phyloP scores from a whole-genome alignment of 2,113 vertebrate genomes.

The Rallus limicola region DNA sequence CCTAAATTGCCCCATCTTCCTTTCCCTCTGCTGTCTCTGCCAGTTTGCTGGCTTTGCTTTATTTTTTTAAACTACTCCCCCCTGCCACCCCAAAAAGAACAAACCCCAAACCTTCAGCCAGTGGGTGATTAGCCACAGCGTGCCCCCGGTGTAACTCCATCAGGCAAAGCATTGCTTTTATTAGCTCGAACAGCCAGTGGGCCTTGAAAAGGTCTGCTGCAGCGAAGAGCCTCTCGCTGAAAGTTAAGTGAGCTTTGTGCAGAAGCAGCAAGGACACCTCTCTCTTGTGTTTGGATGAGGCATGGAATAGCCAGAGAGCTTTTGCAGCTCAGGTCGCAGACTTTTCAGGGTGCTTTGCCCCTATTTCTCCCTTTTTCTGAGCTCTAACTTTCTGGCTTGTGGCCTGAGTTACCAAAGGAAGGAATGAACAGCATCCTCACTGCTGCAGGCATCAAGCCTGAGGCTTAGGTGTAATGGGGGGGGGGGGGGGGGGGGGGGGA shows the following conservation, averaged over 20 bases:
- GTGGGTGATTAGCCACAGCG: neutral
- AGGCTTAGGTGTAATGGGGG: neutral
- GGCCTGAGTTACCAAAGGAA: too few species aligned
- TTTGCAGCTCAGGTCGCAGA: neutral
- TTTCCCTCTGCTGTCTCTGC: neutral
- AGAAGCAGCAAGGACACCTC: slow-evolving; percentile 10
- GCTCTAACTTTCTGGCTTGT: neutral
- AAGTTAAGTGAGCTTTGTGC: slow-evolving; percentile 57
- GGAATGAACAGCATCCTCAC: neutral
- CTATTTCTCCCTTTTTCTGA: neutral
- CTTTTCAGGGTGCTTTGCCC: neutral
- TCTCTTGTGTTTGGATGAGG: neutral
- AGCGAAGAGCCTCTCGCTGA: neutral
- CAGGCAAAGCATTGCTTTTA: neutral
- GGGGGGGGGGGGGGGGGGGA: neutral
- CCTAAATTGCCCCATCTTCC: neutral
- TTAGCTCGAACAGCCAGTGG: neutral
- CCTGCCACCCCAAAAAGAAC: neutral
- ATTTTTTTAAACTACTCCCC: too few species aligned
- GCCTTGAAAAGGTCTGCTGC: slow-evolving; percentile 10
- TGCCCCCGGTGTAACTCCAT: neutral
- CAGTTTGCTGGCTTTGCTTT: neutral
- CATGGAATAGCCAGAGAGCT: neutral
- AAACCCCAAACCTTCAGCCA: neutral
- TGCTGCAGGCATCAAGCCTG: neutral